A percentile compares a stretch with the other conserved stretches of the same genome.
Conservation (phyloP, 2,113 vertebrate genomes). For the Rhea americana region DNA sequence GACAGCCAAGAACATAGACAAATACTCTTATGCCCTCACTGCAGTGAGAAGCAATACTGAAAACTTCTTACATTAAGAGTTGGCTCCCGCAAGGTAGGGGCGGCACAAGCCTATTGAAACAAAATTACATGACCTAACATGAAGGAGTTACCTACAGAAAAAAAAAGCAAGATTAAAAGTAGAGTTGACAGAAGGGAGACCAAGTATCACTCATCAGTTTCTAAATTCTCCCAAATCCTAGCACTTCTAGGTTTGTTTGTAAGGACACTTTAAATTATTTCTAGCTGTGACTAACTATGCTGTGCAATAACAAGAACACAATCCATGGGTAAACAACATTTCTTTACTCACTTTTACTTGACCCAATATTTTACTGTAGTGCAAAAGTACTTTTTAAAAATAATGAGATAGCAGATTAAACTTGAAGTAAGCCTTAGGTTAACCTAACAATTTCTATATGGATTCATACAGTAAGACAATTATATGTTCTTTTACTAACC, state of each 20-base stretch:
- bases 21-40: rapidly evolving
- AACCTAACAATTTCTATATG: background rate
- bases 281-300: background rate
- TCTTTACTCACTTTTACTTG: background rate
- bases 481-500: slow-evolving; percentile 76
- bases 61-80: background rate
- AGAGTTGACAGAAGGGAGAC: background rate
- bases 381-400: background rate
- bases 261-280: background rate
- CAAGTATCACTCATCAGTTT: background rate
- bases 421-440: background rate
- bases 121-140: background rate
- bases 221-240: background rate
- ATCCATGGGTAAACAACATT: background rate
- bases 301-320: background rate
- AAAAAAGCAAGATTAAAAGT: background rate
- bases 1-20: background rate
- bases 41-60: background rate
- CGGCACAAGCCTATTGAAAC: background rate
- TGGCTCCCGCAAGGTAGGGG: background rate
- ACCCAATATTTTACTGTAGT: background rate
- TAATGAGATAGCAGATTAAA: background rate
- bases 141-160: background rate
- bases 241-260: background rate
- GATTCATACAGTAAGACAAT: background rate